Percentiles rank a stretch among this genome's conserved stretches.
Conservation (phyloP, 2,797 vertebrate genomes). For the Coracias cyanogaster region DNA sequence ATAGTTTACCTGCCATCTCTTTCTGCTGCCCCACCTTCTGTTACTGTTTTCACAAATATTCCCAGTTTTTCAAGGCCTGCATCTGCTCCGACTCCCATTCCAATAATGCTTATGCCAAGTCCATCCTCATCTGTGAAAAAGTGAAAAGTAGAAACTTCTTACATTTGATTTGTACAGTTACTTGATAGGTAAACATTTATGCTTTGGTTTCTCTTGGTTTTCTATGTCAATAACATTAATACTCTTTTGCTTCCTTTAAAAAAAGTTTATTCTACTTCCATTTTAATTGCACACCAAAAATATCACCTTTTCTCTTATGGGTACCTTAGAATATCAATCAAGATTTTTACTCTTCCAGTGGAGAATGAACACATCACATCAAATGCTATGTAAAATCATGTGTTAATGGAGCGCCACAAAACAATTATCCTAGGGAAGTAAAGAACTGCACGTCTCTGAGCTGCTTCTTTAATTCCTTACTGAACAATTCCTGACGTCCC, state of each 20-base stretch:
- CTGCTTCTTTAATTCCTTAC: background rate
- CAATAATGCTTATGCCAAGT: conserved; percentile 97
- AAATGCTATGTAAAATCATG: background rate
- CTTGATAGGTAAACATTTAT: background rate
- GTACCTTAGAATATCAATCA: background rate
- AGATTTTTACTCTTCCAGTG: background rate
- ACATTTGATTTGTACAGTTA: background rate
- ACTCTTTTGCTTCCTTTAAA: background rate
- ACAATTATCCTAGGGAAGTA: background rate
- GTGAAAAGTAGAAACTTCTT: background rate
- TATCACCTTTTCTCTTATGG: background rate
- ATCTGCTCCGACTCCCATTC: conserved; percentile 98
- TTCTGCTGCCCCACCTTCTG: conserved; percentile 94
- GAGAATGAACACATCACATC: background rate
- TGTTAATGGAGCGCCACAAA: background rate
- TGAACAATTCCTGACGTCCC: background rate
- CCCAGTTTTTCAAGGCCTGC: conserved; percentile 97
- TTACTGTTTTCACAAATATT: conserved; percentile 98
- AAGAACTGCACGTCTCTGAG: background rate
- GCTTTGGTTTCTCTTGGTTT: background rate
- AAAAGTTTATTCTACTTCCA: background rate
- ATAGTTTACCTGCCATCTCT: conserved; percentile 90
- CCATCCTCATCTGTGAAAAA: conserved; percentile 91
- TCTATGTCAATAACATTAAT: background rate
- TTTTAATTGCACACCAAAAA: background rate